These are phyloP conservation scores for Brachypteracias leptosomus DNA, from an alignment of 2,113 vertebrate species.

Conservation along the genomic window DNA sequence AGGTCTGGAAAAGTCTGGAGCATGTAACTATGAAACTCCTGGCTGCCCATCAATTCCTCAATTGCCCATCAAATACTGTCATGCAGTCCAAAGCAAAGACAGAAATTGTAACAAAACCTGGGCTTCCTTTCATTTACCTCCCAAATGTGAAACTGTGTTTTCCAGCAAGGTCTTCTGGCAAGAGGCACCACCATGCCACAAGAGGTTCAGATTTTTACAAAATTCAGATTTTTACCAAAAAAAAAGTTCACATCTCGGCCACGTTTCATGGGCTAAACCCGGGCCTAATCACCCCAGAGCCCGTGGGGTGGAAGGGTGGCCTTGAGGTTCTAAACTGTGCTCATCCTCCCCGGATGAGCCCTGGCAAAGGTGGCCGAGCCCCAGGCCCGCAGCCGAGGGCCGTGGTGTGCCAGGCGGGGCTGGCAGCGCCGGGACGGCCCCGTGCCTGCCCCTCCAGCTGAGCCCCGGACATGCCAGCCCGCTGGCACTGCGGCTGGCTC, in stretches of 20 bases:
- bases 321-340: background rate
- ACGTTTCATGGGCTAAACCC: background rate
- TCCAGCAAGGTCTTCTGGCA: background rate
- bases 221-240: background rate
- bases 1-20: background rate
- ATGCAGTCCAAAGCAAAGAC: background rate
- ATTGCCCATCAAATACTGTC: background rate
- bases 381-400: no score
- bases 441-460: background rate
- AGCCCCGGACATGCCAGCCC: background rate
- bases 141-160: background rate
- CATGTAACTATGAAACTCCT: background rate
- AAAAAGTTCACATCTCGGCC: accelerated
- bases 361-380: background rate
- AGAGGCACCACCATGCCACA: background rate
- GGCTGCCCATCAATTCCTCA: background rate
- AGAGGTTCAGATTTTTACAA: background rate
- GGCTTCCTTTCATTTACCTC: background rate
- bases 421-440: background rate
- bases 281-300: background rate
- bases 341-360: background rate
- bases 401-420: background rate
- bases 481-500: background rate
- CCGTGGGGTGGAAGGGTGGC: accelerated
- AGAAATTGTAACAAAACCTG: background rate